phyloP scores from a whole-genome alignment of 2,888 invertebrate genomes.

The Leptopilina drosophilae region DNA sequence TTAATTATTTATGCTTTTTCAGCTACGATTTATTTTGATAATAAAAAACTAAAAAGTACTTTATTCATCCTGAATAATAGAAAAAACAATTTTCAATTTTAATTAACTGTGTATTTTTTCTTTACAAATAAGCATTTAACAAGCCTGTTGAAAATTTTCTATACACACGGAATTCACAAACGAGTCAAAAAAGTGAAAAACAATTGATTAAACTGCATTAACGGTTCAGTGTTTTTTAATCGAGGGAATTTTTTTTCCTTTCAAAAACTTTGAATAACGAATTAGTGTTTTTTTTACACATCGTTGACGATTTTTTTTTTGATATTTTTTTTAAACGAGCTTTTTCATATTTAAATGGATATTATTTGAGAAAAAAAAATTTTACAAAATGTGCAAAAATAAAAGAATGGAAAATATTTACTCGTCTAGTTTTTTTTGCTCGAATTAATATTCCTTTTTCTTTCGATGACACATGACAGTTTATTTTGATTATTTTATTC shows the following conservation, averaged over 20 bases:
- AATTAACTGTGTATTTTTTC: too few species aligned
- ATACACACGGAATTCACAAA: neutral
- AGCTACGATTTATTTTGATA: too few species aligned
- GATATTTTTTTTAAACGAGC: neutral
- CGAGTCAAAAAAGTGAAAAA: neutral
- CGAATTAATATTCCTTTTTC: too few species aligned
- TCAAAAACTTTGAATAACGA: neutral
- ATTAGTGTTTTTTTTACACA: neutral
- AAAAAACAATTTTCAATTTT: too few species aligned
- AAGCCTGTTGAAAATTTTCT: neutral
- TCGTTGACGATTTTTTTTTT: neutral
- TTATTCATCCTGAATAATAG: too few species aligned
- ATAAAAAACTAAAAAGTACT: too few species aligned
- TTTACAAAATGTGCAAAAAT: neutral
- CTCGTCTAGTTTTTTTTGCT: neutral
- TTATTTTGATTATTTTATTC: too few species aligned
- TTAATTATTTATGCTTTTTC: too few species aligned
- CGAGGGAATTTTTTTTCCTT: neutral
- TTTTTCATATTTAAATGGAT: neutral
- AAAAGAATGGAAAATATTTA: too few species aligned
- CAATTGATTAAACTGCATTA: slow-evolving; percentile 13
- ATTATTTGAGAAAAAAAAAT: neutral
- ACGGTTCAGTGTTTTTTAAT: neutral
- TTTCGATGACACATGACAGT: too few species aligned
- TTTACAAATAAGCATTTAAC: too few species aligned